A percentile compares a stretch with the other conserved stretches of the same genome.
phyloP scores from a whole-genome alignment of 1,140 invertebrate genomes.

The Panagrolaimus sp. region DNA sequence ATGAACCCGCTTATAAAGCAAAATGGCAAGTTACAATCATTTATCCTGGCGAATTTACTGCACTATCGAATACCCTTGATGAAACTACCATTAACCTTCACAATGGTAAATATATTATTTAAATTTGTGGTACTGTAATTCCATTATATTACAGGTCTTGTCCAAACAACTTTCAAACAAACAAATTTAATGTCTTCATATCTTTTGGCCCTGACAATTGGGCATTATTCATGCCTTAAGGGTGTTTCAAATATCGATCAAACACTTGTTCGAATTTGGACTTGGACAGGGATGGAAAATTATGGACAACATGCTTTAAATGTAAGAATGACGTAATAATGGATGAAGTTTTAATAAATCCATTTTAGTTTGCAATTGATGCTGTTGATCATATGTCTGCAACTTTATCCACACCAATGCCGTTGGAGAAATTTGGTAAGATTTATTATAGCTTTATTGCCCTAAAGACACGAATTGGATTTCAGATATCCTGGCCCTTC shows the following conservation, averaged over 20 bases:
- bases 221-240: background rate
- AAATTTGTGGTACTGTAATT: too few species aligned
- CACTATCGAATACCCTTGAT: conserved; percentile 14
- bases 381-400: conserved; percentile 3
- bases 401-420: background rate
- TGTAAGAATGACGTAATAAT: too few species aligned
- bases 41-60: background rate
- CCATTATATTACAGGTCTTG: background rate
- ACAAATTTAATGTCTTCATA: conserved; percentile 10
- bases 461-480: too few species aligned
- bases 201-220: conserved; percentile 12
- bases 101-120: too few species aligned
- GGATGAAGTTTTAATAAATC: too few species aligned
- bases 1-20: conserved; percentile 13
- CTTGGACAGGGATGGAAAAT: conserved; percentile 16
- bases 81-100: background rate
- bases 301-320: conserved; percentile 11
- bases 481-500: conserved; percentile 2
- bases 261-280: conserved; percentile 11
- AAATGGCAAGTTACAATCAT: background rate
- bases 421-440: background rate
- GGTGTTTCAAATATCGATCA: background rate
- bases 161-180: conserved; percentile 6
- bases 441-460: too few species aligned
- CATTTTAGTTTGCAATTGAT: background rate